phyloP scores from a whole-genome alignment of 2,113 vertebrate genomes.

The Equus quagga region DNA sequence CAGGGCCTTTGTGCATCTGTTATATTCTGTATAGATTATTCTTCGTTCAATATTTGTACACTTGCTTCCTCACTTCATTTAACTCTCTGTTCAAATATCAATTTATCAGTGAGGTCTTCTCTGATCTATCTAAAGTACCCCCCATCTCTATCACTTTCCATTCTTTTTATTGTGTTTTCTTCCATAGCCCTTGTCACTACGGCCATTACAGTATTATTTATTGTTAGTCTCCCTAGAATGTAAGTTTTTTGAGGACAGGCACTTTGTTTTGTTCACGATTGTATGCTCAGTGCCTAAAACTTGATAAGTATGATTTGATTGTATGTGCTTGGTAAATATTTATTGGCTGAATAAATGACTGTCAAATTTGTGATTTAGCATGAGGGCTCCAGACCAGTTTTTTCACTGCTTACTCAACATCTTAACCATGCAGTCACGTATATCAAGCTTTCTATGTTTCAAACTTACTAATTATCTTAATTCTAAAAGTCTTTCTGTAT shows the following conservation, averaged over 20 bases:
- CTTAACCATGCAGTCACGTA: not conserved
- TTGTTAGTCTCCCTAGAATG: not conserved
- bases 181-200: not conserved
- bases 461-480: slow-evolving; percentile 50
- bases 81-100: not conserved
- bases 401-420: slow-evolving; percentile 16
- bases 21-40: not conserved
- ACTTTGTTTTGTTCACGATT: not conserved
- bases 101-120: not conserved
- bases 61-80: not conserved
- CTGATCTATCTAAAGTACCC: not conserved
- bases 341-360: slow-evolving; percentile 25
- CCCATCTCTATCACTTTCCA: not conserved
- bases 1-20: not conserved
- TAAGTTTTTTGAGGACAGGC: not conserved
- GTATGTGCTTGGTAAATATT: not conserved
- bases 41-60: not conserved
- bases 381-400: not conserved
- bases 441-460: slow-evolving; percentile 1
- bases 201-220: not conserved
- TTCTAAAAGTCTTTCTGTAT: slow-evolving; percentile 5
- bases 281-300: not conserved
- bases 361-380: slow-evolving; percentile 19
- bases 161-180: slow-evolving; percentile 11
- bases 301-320: not conserved